Evolutionary conservation across 2,113 vertebrate genomes (phyloP), one percentile per base, ranked within the genome.

Genomic region (Beaufortia kweichowensis): DNA sequence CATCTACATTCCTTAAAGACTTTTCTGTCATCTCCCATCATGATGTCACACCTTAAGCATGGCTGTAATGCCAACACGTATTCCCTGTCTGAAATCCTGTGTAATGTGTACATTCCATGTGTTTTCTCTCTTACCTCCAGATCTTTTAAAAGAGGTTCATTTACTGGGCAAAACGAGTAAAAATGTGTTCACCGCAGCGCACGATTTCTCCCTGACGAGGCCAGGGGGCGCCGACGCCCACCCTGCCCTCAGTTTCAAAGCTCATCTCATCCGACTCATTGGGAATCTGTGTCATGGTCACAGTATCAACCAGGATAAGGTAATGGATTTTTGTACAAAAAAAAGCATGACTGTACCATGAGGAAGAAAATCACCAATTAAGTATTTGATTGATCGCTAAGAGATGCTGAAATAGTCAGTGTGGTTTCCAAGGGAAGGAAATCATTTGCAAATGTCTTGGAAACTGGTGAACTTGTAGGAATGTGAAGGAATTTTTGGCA

Each of bases 281-380:
- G 97, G 96, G 81, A 99, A 99, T 84, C 84, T 98, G 63, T 97
- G 96, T 83, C 94, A 98, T 81, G 85, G 84, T 84, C 91, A 96
- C 33, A 86, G 88, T 60, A 82, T 85, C 35, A 99, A 99, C 84
- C 96, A 99, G 86, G 92, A 97, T 77, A 95, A 96, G 95, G 97
- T 98, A 6, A 46, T 23, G 33, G 5, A 10, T 15, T 14, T 6
- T 11, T 6, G 3, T 9, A 11, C 11, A 12, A 55, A 17, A 48
- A 68, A 70, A 29, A 35, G 35, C 53, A 10, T n/a, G 12, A 77
- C 28, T 66, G 11, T 6, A 26, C 63, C 23, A 26, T 70, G 6
- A 7, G n/a, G 7, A 1, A 53, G 21, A 53, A 70, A 56, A 24
- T 24, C 11, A 17, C 33, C 29, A 70, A 17, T 70, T 56, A 56